These are phyloP conservation scores for Malthinus seriepunctatus DNA, from an alignment of 2,888 invertebrate species.

Conservation along the genomic window DNA sequence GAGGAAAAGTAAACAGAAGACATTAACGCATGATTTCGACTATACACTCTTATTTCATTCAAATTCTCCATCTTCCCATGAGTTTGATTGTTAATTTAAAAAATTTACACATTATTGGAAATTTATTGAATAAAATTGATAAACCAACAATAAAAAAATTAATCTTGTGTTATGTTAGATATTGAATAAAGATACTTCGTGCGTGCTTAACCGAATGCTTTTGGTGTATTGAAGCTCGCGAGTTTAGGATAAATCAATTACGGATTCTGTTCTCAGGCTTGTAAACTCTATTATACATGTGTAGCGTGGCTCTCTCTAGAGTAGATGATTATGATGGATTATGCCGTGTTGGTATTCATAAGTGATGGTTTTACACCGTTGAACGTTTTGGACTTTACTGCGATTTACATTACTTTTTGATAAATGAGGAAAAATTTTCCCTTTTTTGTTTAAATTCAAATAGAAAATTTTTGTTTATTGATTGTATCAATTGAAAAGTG, in stretches of 20 bases:
- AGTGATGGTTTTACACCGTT: conserved; percentile 25
- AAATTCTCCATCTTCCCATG: no score
- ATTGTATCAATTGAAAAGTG: no score
- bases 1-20: no score
- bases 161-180: background rate
- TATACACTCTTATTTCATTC: no score
- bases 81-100: no score
- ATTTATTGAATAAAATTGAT: background rate
- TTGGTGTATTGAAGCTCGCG: conserved; percentile 26
- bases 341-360: conserved; percentile 33
- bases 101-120: no score
- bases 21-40: no score
- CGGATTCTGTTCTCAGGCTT: conserved; percentile 38
- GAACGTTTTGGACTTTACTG: conserved; percentile 20
- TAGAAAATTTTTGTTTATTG: no score
- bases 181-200: conserved; percentile 13
- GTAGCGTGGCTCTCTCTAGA: conserved; percentile 39
- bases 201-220: conserved; percentile 25
- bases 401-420: conserved; percentile 10
- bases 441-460: no score
- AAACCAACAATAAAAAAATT: background rate
- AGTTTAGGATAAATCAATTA: conserved; percentile 33
- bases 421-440: no score
- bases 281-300: conserved; percentile 41
- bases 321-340: conserved; percentile 39